Conservation (phyloP, 2,888 invertebrate species). For the Sialis fuliginosa region DNA sequence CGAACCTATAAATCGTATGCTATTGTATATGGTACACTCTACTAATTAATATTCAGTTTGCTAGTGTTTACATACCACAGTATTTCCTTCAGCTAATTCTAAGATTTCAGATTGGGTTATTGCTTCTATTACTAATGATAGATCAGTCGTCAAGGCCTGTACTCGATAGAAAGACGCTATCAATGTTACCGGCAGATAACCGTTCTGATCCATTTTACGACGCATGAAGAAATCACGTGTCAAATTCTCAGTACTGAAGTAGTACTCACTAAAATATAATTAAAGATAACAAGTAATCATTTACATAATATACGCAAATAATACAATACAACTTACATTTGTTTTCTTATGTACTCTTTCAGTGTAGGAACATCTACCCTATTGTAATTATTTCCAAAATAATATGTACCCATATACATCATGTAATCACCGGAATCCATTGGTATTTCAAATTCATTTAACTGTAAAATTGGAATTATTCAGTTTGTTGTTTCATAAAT, state of each 20-base stretch:
- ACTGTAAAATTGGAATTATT: conserved; percentile 13
- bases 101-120: conserved; percentile 73
- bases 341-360: conserved; percentile 73
- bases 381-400: conserved; percentile 30
- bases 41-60: no score
- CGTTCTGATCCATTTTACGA: conserved; percentile 89
- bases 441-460: conserved; percentile 18
- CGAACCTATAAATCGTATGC: conserved; percentile 42
- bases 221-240: conserved; percentile 90
- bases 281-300: conserved; percentile 3
- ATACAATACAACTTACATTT: conserved; percentile 52
- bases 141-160: conserved; percentile 68
- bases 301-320: background rate
- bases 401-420: conserved; percentile 40
- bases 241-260: conserved; percentile 94
- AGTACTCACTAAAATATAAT: conserved; percentile 72
- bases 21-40: background rate
- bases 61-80: background rate
- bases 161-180: conserved; percentile 95
- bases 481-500: background rate
- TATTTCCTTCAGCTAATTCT: conserved; percentile 40
- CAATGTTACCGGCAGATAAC: conserved; percentile 81
- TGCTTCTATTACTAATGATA: conserved; percentile 67
- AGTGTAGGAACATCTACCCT: conserved; percentile 33
- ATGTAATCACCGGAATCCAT: conserved; percentile 17